phyloP scores from a whole-genome alignment of 1,140 invertebrate species.

The Drosophila repleta region DNA sequence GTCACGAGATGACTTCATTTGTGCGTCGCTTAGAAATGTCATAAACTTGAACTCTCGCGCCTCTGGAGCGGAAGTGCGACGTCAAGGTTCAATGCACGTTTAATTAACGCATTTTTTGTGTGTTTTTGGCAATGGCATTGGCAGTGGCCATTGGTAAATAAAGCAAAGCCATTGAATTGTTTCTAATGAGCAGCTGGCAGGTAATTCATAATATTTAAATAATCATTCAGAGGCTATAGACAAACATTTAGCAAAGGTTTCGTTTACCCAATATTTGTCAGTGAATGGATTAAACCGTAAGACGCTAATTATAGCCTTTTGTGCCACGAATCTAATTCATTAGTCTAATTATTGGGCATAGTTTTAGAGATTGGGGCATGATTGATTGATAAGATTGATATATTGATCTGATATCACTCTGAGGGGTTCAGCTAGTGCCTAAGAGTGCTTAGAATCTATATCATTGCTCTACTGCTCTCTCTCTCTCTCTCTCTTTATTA shows the following conservation, averaged over 20 bases:
- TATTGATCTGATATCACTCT: too few species aligned
- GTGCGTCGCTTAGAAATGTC: constrained; percentile 62
- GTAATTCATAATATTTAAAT: constrained; percentile 14
- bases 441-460: too few species aligned
- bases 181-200: constrained; percentile 14
- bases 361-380: too few species aligned
- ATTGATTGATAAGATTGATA: too few species aligned
- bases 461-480: too few species aligned
- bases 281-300: too few species aligned
- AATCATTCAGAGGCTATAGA: not conserved
- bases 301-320: too few species aligned
- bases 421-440: too few species aligned
- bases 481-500: too few species aligned
- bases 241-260: not conserved
- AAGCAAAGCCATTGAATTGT: constrained; percentile 32
- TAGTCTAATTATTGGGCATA: too few species aligned
- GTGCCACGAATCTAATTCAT: too few species aligned
- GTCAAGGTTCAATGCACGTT: constrained; percentile 64
- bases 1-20: constrained; percentile 68
- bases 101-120: constrained; percentile 48
- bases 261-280: not conserved
- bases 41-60: constrained; percentile 67
- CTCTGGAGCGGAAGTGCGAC: constrained; percentile 48
- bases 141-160: constrained; percentile 9
- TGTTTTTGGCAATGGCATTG: constrained; percentile 26